Conservation (phyloP, 2,797 vertebrate species). For the Sebastes nivosus region DNA sequence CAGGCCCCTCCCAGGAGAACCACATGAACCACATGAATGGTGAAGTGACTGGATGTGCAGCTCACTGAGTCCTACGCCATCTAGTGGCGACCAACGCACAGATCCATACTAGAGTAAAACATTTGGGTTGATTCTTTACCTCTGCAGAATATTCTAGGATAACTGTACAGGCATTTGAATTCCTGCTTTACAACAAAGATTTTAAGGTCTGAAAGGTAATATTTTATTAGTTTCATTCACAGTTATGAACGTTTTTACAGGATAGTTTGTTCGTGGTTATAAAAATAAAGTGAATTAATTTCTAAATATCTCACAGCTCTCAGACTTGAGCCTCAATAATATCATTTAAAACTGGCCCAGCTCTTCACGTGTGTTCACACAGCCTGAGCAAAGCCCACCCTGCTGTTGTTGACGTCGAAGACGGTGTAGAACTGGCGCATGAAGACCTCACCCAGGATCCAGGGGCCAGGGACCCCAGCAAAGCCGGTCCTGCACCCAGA, state of each 20-base stretch:
- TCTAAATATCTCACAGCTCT: neutral
- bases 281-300: neutral
- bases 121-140: neutral
- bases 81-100: constrained; percentile 56
- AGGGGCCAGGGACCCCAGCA: constrained; percentile 16
- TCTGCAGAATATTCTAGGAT: neutral
- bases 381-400: constrained; percentile 74
- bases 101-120: neutral
- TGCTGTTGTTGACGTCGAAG: constrained; percentile 78
- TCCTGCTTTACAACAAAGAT: neutral
- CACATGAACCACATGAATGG: constrained; percentile 52
- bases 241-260: neutral
- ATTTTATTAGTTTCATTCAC: neutral
- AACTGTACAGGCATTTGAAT: neutral
- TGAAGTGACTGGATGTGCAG: constrained; percentile 22
- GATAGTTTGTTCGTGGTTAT: neutral
- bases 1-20: constrained; percentile 54
- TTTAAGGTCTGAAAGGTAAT: neutral
- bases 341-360: neutral
- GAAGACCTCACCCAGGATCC: constrained; percentile 84
- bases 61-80: constrained; percentile 53
- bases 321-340: neutral
- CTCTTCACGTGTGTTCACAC: constrained; percentile 31
- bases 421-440: constrained; percentile 80
- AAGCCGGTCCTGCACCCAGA: constrained; percentile 40